Evolutionary conservation across 2,797 vertebrate genomes (phyloP).

Genomic region (Eutrigla gurnardus): DNA sequence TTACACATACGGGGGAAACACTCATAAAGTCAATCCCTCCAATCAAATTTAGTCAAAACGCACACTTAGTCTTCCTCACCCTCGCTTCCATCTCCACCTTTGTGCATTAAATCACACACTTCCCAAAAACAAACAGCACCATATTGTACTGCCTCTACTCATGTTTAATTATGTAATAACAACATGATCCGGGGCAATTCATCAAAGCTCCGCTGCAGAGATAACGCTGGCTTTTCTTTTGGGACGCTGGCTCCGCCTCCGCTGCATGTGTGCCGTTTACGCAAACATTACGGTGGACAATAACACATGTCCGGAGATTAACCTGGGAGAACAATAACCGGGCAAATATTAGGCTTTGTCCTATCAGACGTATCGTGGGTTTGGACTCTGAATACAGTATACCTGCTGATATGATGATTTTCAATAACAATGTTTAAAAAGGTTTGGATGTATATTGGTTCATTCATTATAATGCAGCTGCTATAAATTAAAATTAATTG

Average conservation of each 20-base stretch:
- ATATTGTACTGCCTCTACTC: constrained; percentile 36
- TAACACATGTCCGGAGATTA: constrained; percentile 43
- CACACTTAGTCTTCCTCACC: constrained; percentile 1
- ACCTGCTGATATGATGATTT: constrained; percentile 29
- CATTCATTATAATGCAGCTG: constrained; percentile 17
- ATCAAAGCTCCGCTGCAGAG: constrained; percentile 29
- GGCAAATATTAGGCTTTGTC: constrained; percentile 74
- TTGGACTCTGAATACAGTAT: constrained; percentile 12
- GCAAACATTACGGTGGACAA: constrained; percentile 32
- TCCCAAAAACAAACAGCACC: constrained; percentile 50
- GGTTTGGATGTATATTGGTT: not conserved
- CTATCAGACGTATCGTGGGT: constrained; percentile 8
- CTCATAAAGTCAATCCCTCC: constrained; percentile 17
- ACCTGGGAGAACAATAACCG: constrained; percentile 61
- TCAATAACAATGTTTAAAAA: constrained; percentile 23
- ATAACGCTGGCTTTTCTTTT: constrained; percentile 36
- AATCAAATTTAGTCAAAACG: constrained; percentile 47
- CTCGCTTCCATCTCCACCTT: not conserved
- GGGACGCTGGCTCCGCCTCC: constrained; percentile 12
- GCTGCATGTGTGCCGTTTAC: constrained; percentile 27
- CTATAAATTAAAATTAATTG: constrained; percentile 13
- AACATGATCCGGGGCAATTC: constrained; percentile 22
- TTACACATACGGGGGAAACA: not conserved
- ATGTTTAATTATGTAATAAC: constrained; percentile 41
- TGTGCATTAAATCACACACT: constrained; percentile 31